Conservation (phyloP, 1,140 invertebrate genomes). For the Drosophila mayri region DNA sequence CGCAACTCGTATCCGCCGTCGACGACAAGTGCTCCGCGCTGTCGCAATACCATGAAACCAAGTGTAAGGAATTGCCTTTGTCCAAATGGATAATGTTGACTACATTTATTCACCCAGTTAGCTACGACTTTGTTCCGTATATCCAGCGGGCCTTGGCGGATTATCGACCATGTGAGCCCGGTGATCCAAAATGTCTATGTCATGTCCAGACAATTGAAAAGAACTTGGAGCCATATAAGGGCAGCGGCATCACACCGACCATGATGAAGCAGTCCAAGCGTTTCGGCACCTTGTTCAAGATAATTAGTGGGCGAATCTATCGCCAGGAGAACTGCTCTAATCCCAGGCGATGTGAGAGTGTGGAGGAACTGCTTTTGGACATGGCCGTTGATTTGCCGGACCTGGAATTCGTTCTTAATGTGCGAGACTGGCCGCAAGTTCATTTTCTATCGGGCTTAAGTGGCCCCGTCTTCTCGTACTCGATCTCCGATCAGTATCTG, state of each 20-base stretch:
- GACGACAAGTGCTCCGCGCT: conserved; percentile 4
- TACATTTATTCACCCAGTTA: not conserved
- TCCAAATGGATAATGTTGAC: not conserved
- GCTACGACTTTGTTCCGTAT: conserved; percentile 47
- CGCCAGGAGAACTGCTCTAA: conserved; percentile 95
- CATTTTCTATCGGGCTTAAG: conserved; percentile 26
- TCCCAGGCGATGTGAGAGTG: conserved; percentile 94
- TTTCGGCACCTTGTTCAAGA: conserved; percentile 91
- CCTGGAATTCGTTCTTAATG: conserved; percentile 95
- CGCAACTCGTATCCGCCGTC: not conserved
- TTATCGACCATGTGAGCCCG: conserved; percentile 38
- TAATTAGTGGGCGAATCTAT: conserved; percentile 90
- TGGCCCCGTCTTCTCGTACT: conserved; percentile 96
- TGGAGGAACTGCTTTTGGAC: conserved; percentile 94
- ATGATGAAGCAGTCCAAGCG: conserved; percentile 88
- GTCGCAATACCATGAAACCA: not conserved
- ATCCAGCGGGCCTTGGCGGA: conserved; percentile 64
- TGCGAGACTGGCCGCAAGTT: conserved; percentile 96
- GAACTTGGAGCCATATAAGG: conserved; percentile 89
- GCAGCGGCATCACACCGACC: conserved; percentile 87
- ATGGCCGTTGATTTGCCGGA: conserved; percentile 90
- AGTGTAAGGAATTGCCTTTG: not conserved
- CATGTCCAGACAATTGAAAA: conserved; percentile 88
- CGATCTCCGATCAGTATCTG: conserved; percentile 93
- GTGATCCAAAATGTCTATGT: conserved; percentile 87